Conservation (phyloP, 2,113 vertebrate species). For the Malurus alboscapulatus region DNA sequence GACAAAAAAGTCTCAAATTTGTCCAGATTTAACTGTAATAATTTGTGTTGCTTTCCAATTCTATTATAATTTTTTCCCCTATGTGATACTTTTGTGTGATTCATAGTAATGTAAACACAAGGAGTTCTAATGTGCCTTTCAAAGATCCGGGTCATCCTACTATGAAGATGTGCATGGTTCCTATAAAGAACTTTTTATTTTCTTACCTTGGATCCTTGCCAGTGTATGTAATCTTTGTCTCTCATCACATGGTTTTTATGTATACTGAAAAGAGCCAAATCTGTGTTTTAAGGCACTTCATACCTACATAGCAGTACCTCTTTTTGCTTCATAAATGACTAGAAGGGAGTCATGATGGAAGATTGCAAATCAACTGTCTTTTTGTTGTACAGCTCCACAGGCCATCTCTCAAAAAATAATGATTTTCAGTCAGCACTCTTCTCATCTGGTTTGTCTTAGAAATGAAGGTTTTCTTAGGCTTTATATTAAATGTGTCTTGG, state of each 20-base stretch:
- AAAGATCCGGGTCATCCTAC: background rate
- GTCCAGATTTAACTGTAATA: background rate
- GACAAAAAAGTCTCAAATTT: background rate
- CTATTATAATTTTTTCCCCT: background rate
- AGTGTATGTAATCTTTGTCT: background rate
- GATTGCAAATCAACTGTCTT: background rate
- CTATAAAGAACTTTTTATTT: background rate
- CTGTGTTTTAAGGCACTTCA: background rate
- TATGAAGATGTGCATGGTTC: background rate
- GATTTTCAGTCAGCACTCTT: background rate
- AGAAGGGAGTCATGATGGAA: background rate
- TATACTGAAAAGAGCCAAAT: background rate
- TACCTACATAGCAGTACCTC: background rate
- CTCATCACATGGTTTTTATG: background rate
- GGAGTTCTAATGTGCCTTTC: background rate
- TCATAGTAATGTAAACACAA: background rate
- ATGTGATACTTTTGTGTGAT: background rate
- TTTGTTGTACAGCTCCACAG: background rate
- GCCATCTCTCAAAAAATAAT: background rate
- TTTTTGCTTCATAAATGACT: background rate
- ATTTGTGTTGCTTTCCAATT: background rate
- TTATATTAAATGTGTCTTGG: background rate
- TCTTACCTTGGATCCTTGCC: background rate
- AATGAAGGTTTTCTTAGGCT: background rate
- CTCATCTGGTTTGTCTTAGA: background rate